Evolutionary conservation across 2,797 vertebrate species (phyloP), one percentile per base, ranked within the genome.

Genomic region (Gymnothorax javanicus): DNA sequence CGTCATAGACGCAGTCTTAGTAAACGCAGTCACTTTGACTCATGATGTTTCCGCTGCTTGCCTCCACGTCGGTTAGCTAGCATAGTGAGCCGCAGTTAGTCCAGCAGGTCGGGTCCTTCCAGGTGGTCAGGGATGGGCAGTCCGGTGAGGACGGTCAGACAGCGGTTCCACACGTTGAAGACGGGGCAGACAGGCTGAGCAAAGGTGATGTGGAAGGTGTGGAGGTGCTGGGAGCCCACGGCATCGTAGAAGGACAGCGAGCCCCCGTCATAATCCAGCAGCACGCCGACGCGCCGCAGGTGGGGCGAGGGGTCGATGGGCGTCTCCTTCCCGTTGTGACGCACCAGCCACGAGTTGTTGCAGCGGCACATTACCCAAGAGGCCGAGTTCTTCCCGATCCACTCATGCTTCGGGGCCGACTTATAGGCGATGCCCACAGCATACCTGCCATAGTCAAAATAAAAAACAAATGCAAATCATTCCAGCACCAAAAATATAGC

Each of bases 111-210:
- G 0, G 94, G 94, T 77, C 96, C 97, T 90, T 99, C 98, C 88
- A 99, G 94, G 92, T 99, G 97, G 90, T 99, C 99, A 0, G 99
- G 98, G 92, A 99, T 99, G 67, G 98, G 99, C 90, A 99, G 97
- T 64, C 99, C 99, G 0, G 97, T 99, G 93, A 99, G 97, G 92
- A 99, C 95, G 33, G 98, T 99, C 92, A 99, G 92, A 91, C 98
- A 98, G 91, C 97, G 97, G 94, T 99, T 99, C 99, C 99, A 99
- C 91, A 99, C 97, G 0, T 98, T 99, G 91, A 99, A 99, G 0
- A 99, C 99, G 0, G 99, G 98, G 89, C 98, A 99, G 88, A 99
- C 97, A 0, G 99, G 98, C 93, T 99, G 98, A 52, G 96, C 95
- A 89, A 99, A 99, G 0, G 96, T 93, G 87, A 99, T 95, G 92